phyloP scores from a whole-genome alignment of 2,113 vertebrate genomes.

The Mellivora capensis region DNA sequence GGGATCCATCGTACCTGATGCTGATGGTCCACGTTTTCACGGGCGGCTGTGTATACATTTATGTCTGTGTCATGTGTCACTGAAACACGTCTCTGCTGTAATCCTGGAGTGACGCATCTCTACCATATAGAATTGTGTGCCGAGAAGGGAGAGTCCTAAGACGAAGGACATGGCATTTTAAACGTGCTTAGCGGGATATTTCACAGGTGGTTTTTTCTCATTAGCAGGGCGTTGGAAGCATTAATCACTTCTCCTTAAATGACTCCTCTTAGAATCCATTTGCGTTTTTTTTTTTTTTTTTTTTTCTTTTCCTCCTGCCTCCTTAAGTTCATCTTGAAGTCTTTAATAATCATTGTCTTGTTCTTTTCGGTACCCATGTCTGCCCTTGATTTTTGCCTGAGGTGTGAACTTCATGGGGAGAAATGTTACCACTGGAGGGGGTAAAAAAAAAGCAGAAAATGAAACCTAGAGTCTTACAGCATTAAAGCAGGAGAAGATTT shows the following conservation, averaged over 20 bases:
- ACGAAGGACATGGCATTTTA: background rate
- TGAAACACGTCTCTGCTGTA: rapidly evolving
- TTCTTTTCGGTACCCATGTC: background rate
- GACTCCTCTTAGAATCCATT: background rate
- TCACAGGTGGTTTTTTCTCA: background rate
- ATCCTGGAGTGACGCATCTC: background rate
- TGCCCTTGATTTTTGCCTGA: background rate
- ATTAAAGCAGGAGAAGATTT: background rate
- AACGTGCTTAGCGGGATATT: background rate
- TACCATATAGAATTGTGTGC: background rate
- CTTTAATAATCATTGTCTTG: background rate
- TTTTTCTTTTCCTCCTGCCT: background rate
- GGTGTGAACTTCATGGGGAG: background rate
- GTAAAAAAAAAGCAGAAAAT: background rate
- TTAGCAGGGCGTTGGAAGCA: background rate
- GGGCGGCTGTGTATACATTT: rapidly evolving
- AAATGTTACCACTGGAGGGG: background rate
- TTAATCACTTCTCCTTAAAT: background rate
- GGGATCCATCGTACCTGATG: background rate
- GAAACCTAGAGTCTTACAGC: background rate
- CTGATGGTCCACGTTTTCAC: background rate
- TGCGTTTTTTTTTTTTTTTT: background rate
- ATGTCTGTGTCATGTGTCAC: background rate
- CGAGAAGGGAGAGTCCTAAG: background rate
- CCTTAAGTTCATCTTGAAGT: background rate